phyloP scores from a whole-genome alignment of 1,140 invertebrate species.

The Ptiloglossa arizonensis region DNA sequence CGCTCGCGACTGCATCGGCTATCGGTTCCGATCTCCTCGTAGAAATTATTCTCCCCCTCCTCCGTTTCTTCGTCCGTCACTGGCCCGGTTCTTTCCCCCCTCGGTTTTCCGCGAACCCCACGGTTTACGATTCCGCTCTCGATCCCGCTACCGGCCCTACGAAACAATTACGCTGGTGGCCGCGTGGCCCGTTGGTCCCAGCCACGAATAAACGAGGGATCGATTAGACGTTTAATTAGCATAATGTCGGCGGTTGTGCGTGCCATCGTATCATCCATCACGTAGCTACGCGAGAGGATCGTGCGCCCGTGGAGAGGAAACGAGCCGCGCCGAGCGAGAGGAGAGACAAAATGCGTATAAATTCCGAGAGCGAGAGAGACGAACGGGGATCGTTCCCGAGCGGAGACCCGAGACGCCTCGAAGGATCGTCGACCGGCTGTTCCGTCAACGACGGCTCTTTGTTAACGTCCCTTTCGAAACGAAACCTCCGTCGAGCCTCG shows the following conservation, averaged over 20 bases:
- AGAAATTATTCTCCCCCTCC: conserved; percentile 6
- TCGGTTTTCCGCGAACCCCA: neutral
- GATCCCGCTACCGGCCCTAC: neutral
- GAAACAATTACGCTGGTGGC: conserved; percentile 38
- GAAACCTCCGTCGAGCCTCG: conserved; percentile 11
- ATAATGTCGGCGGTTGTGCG: conserved; percentile 62
- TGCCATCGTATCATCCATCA: conserved; percentile 69
- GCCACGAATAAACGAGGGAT: conserved; percentile 58
- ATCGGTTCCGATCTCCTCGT: conserved; percentile 15
- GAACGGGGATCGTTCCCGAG: neutral
- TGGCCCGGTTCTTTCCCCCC: neutral
- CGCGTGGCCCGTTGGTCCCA: neutral
- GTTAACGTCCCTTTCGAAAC: conserved; percentile 37
- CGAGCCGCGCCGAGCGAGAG: conserved; percentile 36
- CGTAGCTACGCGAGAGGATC: conserved; percentile 4
- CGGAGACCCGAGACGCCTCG: neutral
- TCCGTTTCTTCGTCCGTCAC: neutral
- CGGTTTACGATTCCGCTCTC: conserved; percentile 5
- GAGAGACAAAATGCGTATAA: conserved; percentile 42
- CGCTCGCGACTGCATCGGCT: neutral
- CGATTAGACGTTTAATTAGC: conserved; percentile 73
- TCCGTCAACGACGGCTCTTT: conserved; percentile 27
- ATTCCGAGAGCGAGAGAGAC: neutral
- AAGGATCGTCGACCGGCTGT: neutral
- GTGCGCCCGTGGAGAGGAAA: neutral